Base-by-base conservation (phyloP, 2,888 invertebrate genomes). In the Anthophora plumipes region DNA sequence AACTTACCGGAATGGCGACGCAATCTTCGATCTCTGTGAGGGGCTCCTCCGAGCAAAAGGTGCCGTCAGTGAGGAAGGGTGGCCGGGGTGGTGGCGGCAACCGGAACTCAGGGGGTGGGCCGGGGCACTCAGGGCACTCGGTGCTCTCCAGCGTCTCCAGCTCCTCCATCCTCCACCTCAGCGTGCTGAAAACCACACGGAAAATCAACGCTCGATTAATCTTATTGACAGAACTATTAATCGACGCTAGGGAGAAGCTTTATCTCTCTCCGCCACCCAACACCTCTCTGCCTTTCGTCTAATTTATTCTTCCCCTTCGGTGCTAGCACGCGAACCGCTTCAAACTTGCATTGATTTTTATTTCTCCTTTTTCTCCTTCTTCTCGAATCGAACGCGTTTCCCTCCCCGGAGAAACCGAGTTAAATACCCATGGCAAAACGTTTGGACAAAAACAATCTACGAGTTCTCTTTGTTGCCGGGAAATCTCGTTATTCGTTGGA, bases 31-130 rank as follows among this genome's bases (percentile, higher is more conserved):
- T 94, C 89, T 96, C 95, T 71, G 96, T 95, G 89, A 96, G 94
- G 61, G 96, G 95, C 88, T 96, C 96, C 93, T 96, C 96, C 73
- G 96, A 95, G 92, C 96, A 96, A 91, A 95, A 95, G 89, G 95
- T 95, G 73, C 96, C 96, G 86, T 94, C 93, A 79, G 95, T 95
- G 85, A 96, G 94, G 91, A 96, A 95, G 75, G 96, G 96, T 70
- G 96, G 96, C 91, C 96, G 94, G 57, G 96, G 96, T 25, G 96
- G 96, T 79, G 96, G 96, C 75, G 96, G 96, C 90, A 96, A 93
- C 92, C 96, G 94, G 93, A 96, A 96, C 94, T 96, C 95, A 83
- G 96, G 96, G 89, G 96, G 96, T 89, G 96, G 96, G 90, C 96
- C 96, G 89, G 96, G 95, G 94, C 96, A 96, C 94, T 96, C 96